Percentiles rank a stretch among this genome's conserved stretches.
phyloP scores from a whole-genome alignment of 2,888 invertebrate genomes.

The Ormyrus pomaceus region DNA sequence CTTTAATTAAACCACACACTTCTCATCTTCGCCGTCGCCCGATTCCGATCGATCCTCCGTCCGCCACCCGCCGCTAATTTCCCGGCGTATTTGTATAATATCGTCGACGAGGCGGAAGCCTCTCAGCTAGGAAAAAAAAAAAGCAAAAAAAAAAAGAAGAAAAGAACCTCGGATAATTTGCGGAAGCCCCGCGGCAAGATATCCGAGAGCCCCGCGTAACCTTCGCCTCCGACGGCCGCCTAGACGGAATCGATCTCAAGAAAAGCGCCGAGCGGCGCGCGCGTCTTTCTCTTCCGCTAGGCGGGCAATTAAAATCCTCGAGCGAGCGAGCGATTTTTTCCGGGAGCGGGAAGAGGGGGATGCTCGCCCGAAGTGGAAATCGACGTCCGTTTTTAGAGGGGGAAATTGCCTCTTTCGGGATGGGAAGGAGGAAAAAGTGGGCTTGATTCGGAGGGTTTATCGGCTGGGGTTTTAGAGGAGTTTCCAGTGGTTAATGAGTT shows the following conservation, averaged over 20 bases:
- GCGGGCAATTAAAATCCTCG: background rate
- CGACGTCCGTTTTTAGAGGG: too few species aligned
- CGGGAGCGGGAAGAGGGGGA: background rate
- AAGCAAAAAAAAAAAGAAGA: background rate
- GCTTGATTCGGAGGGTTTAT: too few species aligned
- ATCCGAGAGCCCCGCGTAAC: conserved; percentile 1
- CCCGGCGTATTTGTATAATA: background rate
- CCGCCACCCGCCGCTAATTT: background rate
- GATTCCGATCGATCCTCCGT: background rate
- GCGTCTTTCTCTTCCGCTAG: background rate
- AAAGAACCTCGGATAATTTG: background rate
- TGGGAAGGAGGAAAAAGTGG: too few species aligned
- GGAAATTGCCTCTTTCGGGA: too few species aligned
- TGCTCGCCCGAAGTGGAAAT: too few species aligned
- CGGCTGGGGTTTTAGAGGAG: too few species aligned
- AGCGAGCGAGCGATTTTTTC: background rate
- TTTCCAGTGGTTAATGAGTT: too few species aligned
- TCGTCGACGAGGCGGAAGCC: conserved; percentile 24
- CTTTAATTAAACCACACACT: too few species aligned
- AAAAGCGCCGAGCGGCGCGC: background rate
- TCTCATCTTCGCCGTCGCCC: too few species aligned
- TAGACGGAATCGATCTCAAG: conserved; percentile 11
- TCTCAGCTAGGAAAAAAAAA: background rate
- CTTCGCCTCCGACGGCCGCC: conserved; percentile 6
- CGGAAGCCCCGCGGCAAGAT: conserved; percentile 19